Conservation (phyloP, 2,888 invertebrate genomes). For the Drosophila mimica region DNA sequence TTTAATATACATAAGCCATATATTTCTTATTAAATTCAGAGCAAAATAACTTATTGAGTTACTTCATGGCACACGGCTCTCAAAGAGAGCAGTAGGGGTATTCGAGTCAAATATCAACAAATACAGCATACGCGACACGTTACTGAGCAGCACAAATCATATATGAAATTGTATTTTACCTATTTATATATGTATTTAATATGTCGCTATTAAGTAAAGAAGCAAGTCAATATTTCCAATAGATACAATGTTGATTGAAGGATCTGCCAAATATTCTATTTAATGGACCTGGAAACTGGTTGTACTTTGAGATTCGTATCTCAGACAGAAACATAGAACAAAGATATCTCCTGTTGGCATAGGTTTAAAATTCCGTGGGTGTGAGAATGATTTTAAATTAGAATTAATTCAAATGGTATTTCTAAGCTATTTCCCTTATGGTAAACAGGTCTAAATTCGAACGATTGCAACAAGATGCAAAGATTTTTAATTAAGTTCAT, state of each 20-base stretch:
- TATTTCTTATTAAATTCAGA: slow-evolving; percentile 61
- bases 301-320: slow-evolving; percentile 2
- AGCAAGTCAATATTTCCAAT: slow-evolving; percentile 10
- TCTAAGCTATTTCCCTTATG: background rate
- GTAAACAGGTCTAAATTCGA: background rate
- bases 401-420: background rate
- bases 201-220: slow-evolving; percentile 45
- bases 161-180: slow-evolving; percentile 57
- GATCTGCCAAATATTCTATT: background rate
- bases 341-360: background rate
- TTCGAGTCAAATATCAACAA: slow-evolving; percentile 17
- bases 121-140: slow-evolving; percentile 21
- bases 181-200: slow-evolving; percentile 29
- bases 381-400: background rate
- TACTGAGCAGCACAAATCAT: slow-evolving; percentile 57
- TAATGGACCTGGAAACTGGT: background rate
- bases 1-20: slow-evolving; percentile 60
- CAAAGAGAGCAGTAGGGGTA: slow-evolving; percentile 22
- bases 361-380: background rate
- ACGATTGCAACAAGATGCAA: background rate
- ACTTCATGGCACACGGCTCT: slow-evolving; percentile 22
- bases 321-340: background rate
- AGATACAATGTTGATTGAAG: background rate
- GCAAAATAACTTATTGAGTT: slow-evolving; percentile 41
- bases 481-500: slow-evolving; percentile 5